These are phyloP conservation scores for Adineta ricciae DNA, from an alignment of 2,888 invertebrate genomes.

Conservation along the genomic window DNA sequence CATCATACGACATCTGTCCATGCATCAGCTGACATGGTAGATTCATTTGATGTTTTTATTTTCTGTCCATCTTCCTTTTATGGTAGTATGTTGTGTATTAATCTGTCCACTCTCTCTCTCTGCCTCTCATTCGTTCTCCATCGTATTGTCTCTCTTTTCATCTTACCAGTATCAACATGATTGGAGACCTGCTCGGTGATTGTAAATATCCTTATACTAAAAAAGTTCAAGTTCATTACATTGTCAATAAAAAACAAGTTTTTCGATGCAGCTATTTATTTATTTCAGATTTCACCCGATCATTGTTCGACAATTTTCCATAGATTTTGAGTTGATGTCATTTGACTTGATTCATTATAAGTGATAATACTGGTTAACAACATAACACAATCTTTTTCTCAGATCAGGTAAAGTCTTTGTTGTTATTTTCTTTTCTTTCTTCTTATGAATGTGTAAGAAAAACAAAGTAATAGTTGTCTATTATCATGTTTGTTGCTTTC, in stretches of 20 bases:
- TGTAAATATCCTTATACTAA: not conserved
- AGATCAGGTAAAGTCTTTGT: not conserved
- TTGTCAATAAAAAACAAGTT: conserved; percentile 1
- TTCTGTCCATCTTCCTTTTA: not conserved
- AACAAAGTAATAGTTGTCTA: not conserved
- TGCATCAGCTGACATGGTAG: not conserved
- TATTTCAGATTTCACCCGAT: not conserved
- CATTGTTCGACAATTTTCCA: not conserved
- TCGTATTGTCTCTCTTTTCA: not conserved
- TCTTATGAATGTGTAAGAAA: not conserved
- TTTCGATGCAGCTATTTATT: not conserved
- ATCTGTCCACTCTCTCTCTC: not conserved
- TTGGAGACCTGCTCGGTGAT: not conserved
- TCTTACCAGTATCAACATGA: not conserved
- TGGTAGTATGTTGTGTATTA: not conserved
- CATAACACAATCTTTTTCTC: not conserved
- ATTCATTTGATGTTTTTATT: conserved; percentile 1
- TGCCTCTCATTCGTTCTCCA: not conserved
- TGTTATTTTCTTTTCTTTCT: not conserved
- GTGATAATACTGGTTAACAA: not conserved
- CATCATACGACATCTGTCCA: conserved; percentile 5
- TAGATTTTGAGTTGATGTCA: not conserved
- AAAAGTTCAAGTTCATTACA: not conserved
- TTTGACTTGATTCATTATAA: not conserved
- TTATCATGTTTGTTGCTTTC: not conserved